Base-by-base conservation (phyloP, 2,888 invertebrate species). In the Catonia carolina region DNA sequence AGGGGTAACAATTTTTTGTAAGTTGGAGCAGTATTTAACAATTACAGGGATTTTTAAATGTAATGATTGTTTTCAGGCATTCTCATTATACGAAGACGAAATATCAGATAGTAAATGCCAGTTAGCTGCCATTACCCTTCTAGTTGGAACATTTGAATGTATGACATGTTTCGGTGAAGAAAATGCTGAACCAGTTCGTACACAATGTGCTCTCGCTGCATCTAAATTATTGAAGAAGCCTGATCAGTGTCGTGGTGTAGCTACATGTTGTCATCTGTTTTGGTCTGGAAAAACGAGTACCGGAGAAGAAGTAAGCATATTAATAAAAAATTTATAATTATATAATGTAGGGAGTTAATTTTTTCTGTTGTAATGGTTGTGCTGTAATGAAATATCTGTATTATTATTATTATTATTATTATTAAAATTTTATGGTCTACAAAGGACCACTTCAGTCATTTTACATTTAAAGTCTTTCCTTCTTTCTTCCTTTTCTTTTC, bases 101-200 rank as follows among this genome's bases (percentile, higher is more conserved):
- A 93, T 99, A 67, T 92, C 93, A 1, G 98, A 98, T 72, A 94
- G 94, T 56, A 95, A 95, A 71, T 93, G 96, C 1, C 98, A 99
- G 72, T 73, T 98, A 60, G 92, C 96, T 0, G 96, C 97, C 37
- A 94, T 99, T 55, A 94, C 94, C 0, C 77, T 98, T 31, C 92
- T 99, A 55, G 93, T 96, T 58, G 95, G 92, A 39, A 95, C 97
- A 0, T 85, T 98, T 63, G 95, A 98, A 23, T 90, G 93, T 71
- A 91, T 95, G 77, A 83, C 86, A 60, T 97, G 96, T 67, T 96
- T 98, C 67, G 84, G 89, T 64, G 94, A 94, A 61, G 99, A 99
- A 71, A 98, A 96, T 71, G 95, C 95, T 0, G 95, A 96, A 67
- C 97, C 99, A 0, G 80, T 99, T 68, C 81, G 96, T 36, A 96